Percentiles rank a stretch among this genome's conserved stretches.
phyloP scores from a whole-genome alignment of 2,113 vertebrate species.

The Glaucomys volans region DNA sequence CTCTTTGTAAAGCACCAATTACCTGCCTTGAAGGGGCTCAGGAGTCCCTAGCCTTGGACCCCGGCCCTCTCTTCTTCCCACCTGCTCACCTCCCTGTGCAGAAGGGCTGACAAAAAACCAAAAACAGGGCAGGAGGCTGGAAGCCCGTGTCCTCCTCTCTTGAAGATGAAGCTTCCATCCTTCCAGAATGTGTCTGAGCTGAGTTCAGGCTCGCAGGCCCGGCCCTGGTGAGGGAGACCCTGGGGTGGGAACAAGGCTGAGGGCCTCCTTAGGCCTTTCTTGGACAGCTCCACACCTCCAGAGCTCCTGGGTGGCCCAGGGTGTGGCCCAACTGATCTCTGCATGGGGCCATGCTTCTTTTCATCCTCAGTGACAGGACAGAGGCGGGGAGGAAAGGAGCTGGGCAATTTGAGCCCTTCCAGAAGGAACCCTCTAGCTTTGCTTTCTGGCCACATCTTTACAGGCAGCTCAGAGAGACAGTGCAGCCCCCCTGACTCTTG shows the following conservation, averaged over 20 bases:
- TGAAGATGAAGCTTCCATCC: slow-evolving; percentile 13
- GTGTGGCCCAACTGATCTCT: neutral
- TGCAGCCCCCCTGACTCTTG: neutral
- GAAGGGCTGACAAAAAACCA: slow-evolving; percentile 73
- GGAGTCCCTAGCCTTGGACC: slow-evolving; percentile 67
- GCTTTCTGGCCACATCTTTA: neutral
- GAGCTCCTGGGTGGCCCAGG: neutral
- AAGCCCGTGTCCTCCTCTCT: neutral
- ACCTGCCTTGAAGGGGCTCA: slow-evolving; percentile 83
- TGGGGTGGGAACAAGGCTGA: neutral
- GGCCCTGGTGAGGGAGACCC: neutral
- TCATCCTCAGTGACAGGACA: neutral
- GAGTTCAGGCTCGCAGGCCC: neutral
- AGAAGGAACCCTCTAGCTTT: slow-evolving; percentile 8
- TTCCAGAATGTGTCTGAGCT: slow-evolving; percentile 33
- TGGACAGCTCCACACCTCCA: neutral
- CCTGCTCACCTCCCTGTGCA: neutral
- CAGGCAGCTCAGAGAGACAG: neutral
- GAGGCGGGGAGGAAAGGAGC: neutral
- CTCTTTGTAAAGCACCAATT: slow-evolving; percentile 75
- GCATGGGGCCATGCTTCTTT: neutral
- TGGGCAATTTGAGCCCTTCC: neutral
- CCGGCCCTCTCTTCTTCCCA: neutral
- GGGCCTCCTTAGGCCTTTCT: neutral
- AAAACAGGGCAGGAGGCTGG: neutral